These are phyloP conservation scores for Diogma glabrata DNA, from an alignment of 2,888 invertebrate genomes.

Conservation along the genomic window DNA sequence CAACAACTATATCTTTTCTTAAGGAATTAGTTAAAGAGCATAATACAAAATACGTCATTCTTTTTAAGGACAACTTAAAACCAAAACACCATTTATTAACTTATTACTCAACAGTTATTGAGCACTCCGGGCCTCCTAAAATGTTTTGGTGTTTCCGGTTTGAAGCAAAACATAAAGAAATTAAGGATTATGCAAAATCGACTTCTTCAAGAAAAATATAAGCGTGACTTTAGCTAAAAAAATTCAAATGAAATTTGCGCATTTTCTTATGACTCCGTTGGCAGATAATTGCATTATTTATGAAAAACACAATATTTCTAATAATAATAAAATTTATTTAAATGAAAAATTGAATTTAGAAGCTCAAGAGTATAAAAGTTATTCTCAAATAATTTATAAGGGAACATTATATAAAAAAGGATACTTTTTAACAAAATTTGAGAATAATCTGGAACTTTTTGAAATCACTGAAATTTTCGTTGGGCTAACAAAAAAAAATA, in stretches of 20 bases:
- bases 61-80: neutral
- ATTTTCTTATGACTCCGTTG: too few species aligned
- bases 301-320: too few species aligned
- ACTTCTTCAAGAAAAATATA: neutral
- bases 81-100: neutral
- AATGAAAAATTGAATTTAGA: too few species aligned
- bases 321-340: too few species aligned
- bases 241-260: conserved; percentile 7
- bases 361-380: too few species aligned
- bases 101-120: neutral
- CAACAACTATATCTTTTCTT: neutral
- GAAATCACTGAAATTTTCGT: too few species aligned
- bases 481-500: too few species aligned
- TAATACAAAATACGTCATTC: neutral
- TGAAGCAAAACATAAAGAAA: conserved; percentile 1
- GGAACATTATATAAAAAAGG: too few species aligned
- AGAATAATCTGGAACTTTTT: too few species aligned
- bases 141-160: neutral
- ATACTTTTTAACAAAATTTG: too few species aligned
- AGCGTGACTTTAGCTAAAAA: neutral
- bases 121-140: neutral
- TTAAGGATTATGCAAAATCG: neutral
- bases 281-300: too few species aligned
- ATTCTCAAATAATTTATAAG: too few species aligned
- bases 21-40: conserved; percentile 9